Base-by-base conservation (phyloP, 2,888 invertebrate genomes). In the Caradrina kadenii region DNA sequence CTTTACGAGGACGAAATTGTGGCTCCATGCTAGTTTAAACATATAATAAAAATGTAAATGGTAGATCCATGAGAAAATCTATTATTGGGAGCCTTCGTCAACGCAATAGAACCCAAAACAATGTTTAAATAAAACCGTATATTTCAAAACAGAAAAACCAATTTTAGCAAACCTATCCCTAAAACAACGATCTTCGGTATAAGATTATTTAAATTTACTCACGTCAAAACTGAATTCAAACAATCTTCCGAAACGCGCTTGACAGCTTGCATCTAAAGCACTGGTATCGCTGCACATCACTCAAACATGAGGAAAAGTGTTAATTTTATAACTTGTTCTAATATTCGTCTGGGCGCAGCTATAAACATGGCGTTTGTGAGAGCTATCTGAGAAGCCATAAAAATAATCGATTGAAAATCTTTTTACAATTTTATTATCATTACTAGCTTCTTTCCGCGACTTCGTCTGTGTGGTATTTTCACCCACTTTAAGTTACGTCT, bases 251-350 rank as follows among this genome's bases (percentile, higher is more conserved):
- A 2, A 73, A 48, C 1, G 21, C n/a, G 35, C 35, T 21, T 50
- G 45, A 76, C 13, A 22, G 26, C 56, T 31, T 15, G 49, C 35
- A 53, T 8, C 48, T 31, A 10, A 70, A 74, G 71, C 60, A 10
- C 42, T 56, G 15, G 39, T 3, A 42, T 13, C 13, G 26, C 69
- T 39, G 59, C 76, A 26, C 50, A 70, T 60, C 53, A 69, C 35
- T 45, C 15, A 50, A 50, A 50, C 49, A 55, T 26, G 45, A 60
- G 45, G 11, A 10, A 15, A 45, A 19, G 35, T 35, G 54, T 54
- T 45, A 21, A 39, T 11, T 70, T 73, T 77, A 73, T 45, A 50
- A 26, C 76, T 70, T 54, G 22, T 54, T 50, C 50, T 61, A 56
- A 55, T 50, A 60, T 76, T 50, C 54, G n/a, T 52, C 50, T 59